phyloP scores from a whole-genome alignment of 2,797 vertebrate species.

The Rhabdophis nuchalis region DNA sequence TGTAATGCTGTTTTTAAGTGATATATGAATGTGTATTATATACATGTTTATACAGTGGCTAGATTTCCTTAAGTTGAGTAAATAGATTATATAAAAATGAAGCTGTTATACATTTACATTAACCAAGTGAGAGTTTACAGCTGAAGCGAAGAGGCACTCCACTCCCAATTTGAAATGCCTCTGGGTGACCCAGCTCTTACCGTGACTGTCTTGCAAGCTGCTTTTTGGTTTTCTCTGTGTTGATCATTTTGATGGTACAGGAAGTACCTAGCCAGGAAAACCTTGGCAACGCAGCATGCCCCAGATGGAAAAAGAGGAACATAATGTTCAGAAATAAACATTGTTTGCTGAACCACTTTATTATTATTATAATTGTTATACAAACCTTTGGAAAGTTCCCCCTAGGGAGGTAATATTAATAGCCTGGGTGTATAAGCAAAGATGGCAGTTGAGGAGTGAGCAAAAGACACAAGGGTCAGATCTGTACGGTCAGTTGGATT shows the following conservation, averaged over 20 bases:
- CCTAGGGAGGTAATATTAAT: slow-evolving; percentile 34
- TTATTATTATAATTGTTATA: slow-evolving; percentile 32
- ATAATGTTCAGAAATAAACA: slow-evolving; percentile 50
- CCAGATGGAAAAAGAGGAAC: slow-evolving; percentile 37
- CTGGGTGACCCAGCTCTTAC: neutral
- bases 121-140: neutral
- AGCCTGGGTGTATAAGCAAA: neutral
- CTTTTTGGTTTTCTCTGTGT: neutral
- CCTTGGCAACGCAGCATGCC: slow-evolving; percentile 49
- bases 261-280: slow-evolving; percentile 32
- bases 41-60: neutral
- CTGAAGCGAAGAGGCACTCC: neutral
- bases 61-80: neutral
- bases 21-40: neutral
- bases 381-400: slow-evolving; percentile 12
- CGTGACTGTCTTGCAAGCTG: neutral
- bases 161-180: accelerated
- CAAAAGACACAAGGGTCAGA: neutral
- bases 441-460: slow-evolving; percentile 6
- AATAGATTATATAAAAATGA: neutral
- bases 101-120: neutral
- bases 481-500: neutral
- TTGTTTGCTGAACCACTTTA: slow-evolving; percentile 3
- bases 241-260: slow-evolving; percentile 37
- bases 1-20: neutral